phyloP scores from a whole-genome alignment of 2,888 invertebrate genomes.

The Philhelius pedissequus region DNA sequence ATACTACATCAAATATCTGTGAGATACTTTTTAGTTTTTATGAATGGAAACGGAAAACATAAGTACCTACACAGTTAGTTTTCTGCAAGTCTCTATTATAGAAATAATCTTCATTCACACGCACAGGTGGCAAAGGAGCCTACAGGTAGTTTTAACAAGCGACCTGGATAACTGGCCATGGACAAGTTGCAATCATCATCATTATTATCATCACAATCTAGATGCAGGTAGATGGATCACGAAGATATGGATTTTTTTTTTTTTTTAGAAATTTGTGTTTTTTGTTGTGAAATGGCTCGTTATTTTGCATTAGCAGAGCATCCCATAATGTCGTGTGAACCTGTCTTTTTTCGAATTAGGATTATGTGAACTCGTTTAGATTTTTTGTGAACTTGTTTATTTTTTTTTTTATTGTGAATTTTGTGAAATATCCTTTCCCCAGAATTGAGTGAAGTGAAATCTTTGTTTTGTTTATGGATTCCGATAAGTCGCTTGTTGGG shows the following conservation, averaged over 20 bases:
- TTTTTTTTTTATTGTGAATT: conserved; percentile 18
- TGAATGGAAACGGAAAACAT: conserved; percentile 56
- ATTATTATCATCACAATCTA: not conserved
- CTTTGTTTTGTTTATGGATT: conserved; percentile 66
- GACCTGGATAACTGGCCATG: conserved; percentile 59
- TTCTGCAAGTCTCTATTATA: not conserved
- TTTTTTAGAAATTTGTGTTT: not conserved
- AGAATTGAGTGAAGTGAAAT: conserved; percentile 63
- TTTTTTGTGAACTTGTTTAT: not conserved
- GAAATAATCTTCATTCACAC: conserved; percentile 57
- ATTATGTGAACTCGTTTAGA: conserved; percentile 23
- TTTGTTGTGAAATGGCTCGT: not conserved
- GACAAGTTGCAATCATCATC: conserved; percentile 58
- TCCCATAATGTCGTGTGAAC: conserved; percentile 53
- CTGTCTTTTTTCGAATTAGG: conserved; percentile 45
- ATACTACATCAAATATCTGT: conserved; percentile 38
- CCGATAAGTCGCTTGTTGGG: conserved; percentile 65
- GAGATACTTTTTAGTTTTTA: conserved; percentile 52
- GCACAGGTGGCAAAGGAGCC: conserved; percentile 51
- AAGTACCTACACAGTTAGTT: not conserved
- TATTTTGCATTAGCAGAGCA: conserved; percentile 23
- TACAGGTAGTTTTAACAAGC: conserved; percentile 50
- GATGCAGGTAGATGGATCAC: conserved; percentile 52
- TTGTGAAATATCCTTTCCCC: conserved; percentile 65
- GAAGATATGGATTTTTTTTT: conserved; percentile 9